Conservation (phyloP, 2,113 vertebrate species). For the Microcebus griseorufus region DNA sequence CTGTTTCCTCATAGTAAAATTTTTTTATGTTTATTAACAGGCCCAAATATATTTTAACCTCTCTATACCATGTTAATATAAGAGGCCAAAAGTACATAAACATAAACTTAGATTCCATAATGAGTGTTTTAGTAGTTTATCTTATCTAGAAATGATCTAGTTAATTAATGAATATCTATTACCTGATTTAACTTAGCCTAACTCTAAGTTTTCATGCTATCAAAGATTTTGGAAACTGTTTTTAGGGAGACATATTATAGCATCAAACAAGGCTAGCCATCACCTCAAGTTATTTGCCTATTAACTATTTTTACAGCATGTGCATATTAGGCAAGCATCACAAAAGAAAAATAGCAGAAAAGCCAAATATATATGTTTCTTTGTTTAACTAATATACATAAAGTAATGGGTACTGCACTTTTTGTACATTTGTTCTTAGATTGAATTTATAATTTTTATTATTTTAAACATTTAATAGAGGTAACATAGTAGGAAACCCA, state of each 20-base stretch:
- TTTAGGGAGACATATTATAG: not conserved
- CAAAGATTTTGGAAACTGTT: not conserved
- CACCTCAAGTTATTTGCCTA: not conserved
- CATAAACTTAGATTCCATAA: not conserved
- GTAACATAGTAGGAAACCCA: not conserved
- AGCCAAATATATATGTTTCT: not conserved
- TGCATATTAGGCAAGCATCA: not conserved
- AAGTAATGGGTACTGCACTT: not conserved
- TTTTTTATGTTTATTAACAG: slow-evolving; percentile 7
- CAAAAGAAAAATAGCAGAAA: not conserved
- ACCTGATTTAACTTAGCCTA: not conserved
- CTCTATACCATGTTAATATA: not conserved
- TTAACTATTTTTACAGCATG: not conserved
- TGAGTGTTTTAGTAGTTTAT: slow-evolving; percentile 14
- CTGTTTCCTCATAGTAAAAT: not conserved
- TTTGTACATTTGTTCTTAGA: not conserved
- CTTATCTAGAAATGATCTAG: not conserved
- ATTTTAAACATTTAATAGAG: not conserved
- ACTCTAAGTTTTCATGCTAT: not conserved
- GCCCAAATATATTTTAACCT: not conserved
- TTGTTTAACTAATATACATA: not conserved
- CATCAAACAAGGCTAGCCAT: not conserved
- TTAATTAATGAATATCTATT: not conserved
- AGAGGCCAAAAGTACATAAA: not conserved
- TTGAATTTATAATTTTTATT: not conserved